Evolutionary conservation across 2,888 invertebrate genomes (phyloP), one percentile per base, ranked within the genome.

Genomic region (Cephus rjabovi): DNA sequence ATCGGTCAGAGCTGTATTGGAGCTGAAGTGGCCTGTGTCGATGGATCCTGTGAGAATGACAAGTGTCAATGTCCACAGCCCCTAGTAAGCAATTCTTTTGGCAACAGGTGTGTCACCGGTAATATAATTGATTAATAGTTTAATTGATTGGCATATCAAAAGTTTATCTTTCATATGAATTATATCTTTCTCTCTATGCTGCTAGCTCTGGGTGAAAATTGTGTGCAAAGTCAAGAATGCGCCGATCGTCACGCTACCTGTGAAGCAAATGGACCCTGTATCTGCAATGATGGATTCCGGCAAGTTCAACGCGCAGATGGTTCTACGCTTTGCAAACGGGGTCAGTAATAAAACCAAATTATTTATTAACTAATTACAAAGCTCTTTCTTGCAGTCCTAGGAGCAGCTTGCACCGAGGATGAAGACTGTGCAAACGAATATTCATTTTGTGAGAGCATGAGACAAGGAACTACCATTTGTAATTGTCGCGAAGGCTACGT

Each of bases 21-120:
- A 33, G 40, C 30, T 23, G 75, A 71, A 12, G 11, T 70, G 3
- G 4, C 31, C 23, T 77, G 77, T 34, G 15, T 77, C 37, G 77
- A 76, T 9, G 77, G 77, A 75, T 71, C 40, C n/a, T 77, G 77
- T 69, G 23, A 75, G 34, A 40, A 70, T 15, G 77, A 12, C 30
- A 77, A 11, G n/a, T 77, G 77, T 34, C 33, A 71, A n/a, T 77
- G 77, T 37, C 69, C 69, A n/a, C 3, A 11, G 0, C 75, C 75
- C 71, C 69, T 70, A 6, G 69, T 70, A 31, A 30, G 75, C 4
- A 77, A 74, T 35, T 56, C 56, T 23, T 23, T 56, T 56, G 23
- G 23, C 9, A 56, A 23, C 56, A 56, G 23, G 23, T 56, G 56
- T 23, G 56, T 3, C 23, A 56, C 56, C 2, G 56, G 56, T 56